A percentile compares a stretch with the other conserved stretches of the same genome.
These are phyloP conservation scores for Astyanax mexicanus DNA, from an alignment of 2,797 vertebrate genomes.

Conservation along the genomic window DNA sequence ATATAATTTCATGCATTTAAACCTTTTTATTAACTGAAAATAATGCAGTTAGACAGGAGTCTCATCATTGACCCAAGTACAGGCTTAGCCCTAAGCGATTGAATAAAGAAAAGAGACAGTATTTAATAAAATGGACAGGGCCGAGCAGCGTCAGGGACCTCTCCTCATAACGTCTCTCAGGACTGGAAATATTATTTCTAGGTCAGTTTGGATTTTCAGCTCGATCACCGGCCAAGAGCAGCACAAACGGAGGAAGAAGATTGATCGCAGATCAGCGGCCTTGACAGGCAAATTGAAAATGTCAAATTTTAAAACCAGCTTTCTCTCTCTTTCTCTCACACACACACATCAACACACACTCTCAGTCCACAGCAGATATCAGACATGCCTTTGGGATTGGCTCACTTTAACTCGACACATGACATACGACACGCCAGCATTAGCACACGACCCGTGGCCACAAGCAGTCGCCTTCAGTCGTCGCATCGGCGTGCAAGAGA, in stretches of 20 bases:
- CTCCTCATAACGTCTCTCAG: not conserved
- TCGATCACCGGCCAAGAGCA: constrained; percentile 16
- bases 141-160: not conserved
- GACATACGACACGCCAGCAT: constrained; percentile 67
- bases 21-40: too few species aligned
- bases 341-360: not conserved
- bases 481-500: constrained; percentile 53
- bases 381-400: constrained; percentile 60
- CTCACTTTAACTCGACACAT: constrained; percentile 62
- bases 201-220: constrained; percentile 12
- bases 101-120: not conserved
- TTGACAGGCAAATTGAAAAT: constrained; percentile 25
- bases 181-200: constrained; percentile 38
- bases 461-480: constrained; percentile 50
- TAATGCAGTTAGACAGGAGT: too few species aligned
- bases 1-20: too few species aligned
- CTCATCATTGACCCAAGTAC: too few species aligned
- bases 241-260: constrained; percentile 25
- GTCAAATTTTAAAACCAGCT: constrained; percentile 23
- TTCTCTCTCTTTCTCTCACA: constrained; percentile 1
- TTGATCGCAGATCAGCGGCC: constrained; percentile 14
- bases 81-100: not conserved
- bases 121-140: not conserved
- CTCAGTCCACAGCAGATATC: constrained; percentile 50
- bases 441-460: constrained; percentile 64